A percentile compares a stretch with the other conserved stretches of the same genome.
Evolutionary conservation across 2,113 vertebrate genomes (phyloP).

Genomic region (Zootoca vivipara): DNA sequence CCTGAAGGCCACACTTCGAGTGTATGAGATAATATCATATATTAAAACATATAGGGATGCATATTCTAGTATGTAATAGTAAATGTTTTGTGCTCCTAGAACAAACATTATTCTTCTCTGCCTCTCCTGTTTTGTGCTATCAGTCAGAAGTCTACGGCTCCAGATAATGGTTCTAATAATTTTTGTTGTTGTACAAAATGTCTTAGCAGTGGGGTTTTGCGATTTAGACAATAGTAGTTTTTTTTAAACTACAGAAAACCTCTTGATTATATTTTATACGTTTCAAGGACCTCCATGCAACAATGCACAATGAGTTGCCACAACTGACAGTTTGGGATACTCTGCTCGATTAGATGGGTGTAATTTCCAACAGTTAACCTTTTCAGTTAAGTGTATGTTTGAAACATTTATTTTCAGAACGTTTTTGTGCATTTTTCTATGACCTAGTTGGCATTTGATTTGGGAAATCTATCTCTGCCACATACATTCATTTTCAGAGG

Average conservation of each 20-base stretch:
- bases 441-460: conserved; percentile 7
- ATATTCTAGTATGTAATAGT: neutral
- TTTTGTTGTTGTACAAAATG: conserved; percentile 10
- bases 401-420: conserved; percentile 26
- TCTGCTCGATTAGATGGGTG: conserved; percentile 29
- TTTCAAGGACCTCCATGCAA: conserved; percentile 33
- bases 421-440: neutral
- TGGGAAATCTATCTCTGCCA: neutral
- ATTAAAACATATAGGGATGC: neutral
- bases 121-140: neutral
- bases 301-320: conserved; percentile 43
- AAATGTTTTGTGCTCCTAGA: neutral
- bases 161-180: conserved; percentile 25
- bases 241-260: conserved; percentile 29
- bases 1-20: neutral
- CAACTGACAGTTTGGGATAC: conserved; percentile 40
- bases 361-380: conserved; percentile 39
- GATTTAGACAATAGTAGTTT: conserved; percentile 35
- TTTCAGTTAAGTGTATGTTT: conserved; percentile 29
- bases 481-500: neutral
- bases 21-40: neutral
- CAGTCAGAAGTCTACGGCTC: neutral
- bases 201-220: conserved; percentile 41
- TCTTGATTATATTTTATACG: neutral
- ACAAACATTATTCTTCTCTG: neutral